Conservation (phyloP, 2,797 vertebrate genomes). For the Columba guinea region DNA sequence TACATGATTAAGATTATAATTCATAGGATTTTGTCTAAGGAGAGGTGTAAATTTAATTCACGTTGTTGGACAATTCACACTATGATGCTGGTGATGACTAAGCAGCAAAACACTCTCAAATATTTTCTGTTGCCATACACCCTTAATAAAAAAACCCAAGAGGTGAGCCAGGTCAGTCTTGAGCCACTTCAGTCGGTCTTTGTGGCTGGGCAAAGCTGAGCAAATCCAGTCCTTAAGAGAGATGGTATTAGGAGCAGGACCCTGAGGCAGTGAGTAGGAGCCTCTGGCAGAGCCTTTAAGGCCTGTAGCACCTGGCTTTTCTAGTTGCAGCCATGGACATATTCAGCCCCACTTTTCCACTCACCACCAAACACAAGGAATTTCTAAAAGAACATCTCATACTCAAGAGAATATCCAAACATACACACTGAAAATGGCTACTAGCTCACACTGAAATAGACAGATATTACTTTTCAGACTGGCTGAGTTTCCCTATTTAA, state of each 20-base stretch:
- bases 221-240: neutral
- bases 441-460: neutral
- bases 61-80: neutral
- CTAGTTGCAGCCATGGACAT: neutral
- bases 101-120: neutral
- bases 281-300: neutral
- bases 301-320: neutral
- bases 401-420: neutral
- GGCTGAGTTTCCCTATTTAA: neutral
- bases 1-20: neutral
- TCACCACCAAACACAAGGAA: neutral
- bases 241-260: neutral
- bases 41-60: neutral
- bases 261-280: neutral
- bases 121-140: neutral
- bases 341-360: neutral
- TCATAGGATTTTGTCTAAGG: neutral
- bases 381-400: neutral
- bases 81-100: neutral
- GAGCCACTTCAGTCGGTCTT: neutral
- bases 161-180: neutral
- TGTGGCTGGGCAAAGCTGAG: neutral
- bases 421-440: neutral
- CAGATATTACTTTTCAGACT: neutral
- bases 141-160: neutral